phyloP scores from a whole-genome alignment of 1,140 invertebrate genomes.

The Pseudomyrmex flavicornis region DNA sequence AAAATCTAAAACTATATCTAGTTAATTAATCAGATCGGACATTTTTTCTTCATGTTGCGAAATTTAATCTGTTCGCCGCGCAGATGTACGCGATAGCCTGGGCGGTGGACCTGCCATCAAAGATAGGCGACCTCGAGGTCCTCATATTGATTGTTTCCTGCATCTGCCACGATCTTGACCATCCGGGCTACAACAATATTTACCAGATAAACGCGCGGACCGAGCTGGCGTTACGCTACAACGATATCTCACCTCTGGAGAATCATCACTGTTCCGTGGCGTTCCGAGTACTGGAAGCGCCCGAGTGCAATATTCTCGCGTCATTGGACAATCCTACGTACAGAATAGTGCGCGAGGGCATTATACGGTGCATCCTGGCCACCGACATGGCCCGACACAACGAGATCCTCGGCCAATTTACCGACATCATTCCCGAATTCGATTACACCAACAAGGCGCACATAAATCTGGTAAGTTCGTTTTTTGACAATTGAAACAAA shows the following conservation, averaged over 20 bases:
- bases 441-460: conserved; percentile 91
- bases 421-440: conserved; percentile 89
- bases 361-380: conserved; percentile 93
- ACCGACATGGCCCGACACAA: conserved; percentile 96
- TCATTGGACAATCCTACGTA: conserved; percentile 88
- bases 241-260: conserved; percentile 95
- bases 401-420: conserved; percentile 93
- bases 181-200: conserved; percentile 96
- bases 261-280: conserved; percentile 96
- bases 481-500: neutral
- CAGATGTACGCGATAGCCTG: conserved; percentile 96
- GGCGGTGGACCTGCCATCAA: conserved; percentile 89
- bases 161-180: conserved; percentile 96
- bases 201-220: conserved; percentile 96
- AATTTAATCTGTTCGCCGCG: conserved; percentile 36
- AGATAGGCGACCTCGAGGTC: conserved; percentile 91
- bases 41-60: neutral
- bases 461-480: conserved; percentile 90
- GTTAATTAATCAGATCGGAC: too few relatives aligned
- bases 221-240: conserved; percentile 93
- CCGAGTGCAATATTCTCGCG: conserved; percentile 92
- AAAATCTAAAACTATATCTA: too few relatives aligned
- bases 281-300: conserved; percentile 91
- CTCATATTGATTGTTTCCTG: conserved; percentile 93
- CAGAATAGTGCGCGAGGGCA: conserved; percentile 90